These are phyloP conservation scores for Euzetes globulus DNA, from an alignment of 2,888 invertebrate species.

Conservation along the genomic window DNA sequence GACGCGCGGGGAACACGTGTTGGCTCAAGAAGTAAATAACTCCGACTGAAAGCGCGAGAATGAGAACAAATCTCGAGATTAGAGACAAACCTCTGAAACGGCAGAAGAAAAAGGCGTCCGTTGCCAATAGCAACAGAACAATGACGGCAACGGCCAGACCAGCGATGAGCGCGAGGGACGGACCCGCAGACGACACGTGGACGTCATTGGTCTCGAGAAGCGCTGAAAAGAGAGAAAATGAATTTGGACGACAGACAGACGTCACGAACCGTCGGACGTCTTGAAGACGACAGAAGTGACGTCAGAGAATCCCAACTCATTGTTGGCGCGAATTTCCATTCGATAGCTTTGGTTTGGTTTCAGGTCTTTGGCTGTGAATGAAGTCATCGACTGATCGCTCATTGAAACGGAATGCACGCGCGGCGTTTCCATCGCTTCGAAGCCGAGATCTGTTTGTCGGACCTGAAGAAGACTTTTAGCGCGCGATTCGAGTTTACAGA, in stretches of 20 bases:
- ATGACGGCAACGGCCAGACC: constrained; percentile 50
- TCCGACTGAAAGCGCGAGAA: too few species aligned
- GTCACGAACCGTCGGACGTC: constrained; percentile 56
- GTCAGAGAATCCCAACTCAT: constrained; percentile 71
- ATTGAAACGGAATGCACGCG: not conserved
- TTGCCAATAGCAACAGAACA: constrained; percentile 60
- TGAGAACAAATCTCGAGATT: too few species aligned
- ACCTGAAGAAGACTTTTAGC: constrained; percentile 40
- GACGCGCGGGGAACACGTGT: constrained; percentile 36
- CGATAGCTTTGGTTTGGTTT: constrained; percentile 72
- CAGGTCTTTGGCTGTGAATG: constrained; percentile 48
- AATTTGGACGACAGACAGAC: not conserved
- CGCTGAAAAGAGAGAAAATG: not conserved
- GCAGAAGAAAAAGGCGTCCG: constrained; percentile 71
- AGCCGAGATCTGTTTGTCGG: constrained; percentile 22
- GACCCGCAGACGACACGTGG: too few species aligned
- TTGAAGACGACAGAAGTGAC: constrained; percentile 70
- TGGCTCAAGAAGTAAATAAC: constrained; percentile 44
- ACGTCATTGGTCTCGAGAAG: too few species aligned
- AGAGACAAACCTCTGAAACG: constrained; percentile 44
- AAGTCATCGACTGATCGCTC: not conserved
- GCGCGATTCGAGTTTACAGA: too few species aligned
- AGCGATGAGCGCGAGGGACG: constrained; percentile 30
- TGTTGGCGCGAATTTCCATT: constrained; percentile 75
- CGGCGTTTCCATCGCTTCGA: too few species aligned